Evolutionary conservation across 2,797 vertebrate species (phyloP).

Genomic region (Mus minutoides): DNA sequence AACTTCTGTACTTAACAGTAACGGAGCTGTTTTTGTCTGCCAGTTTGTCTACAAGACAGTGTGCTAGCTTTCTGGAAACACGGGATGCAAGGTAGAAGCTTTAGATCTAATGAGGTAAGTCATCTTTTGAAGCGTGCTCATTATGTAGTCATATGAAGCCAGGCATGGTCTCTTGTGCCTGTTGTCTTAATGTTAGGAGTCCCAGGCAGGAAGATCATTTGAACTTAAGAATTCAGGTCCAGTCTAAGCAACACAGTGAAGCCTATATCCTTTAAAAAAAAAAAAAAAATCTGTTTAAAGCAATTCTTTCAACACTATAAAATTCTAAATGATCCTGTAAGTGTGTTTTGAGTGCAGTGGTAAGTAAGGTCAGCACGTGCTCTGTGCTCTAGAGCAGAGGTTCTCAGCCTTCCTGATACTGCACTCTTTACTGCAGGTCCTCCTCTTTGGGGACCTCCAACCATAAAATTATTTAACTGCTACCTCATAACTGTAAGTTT

Average conservation of each 20-base stretch:
- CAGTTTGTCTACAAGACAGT: conserved; percentile 91
- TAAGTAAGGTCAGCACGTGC: not conserved
- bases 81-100: conserved; percentile 91
- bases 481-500: not conserved
- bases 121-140: not conserved
- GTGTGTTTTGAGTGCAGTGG: not conserved
- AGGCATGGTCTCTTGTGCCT: not conserved
- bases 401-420: not conserved
- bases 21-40: conserved; percentile 81
- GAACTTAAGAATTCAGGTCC: not conserved
- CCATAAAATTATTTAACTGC: not conserved
- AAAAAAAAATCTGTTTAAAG: not conserved
- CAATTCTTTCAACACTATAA: not conserved
- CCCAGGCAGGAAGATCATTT: not conserved
- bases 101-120: conserved; percentile 91
- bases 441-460: not conserved
- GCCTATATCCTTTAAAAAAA: not conserved
- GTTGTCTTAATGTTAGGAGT: not conserved
- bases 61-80: conserved; percentile 92
- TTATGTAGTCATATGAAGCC: not conserved
- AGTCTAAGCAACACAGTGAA: not conserved
- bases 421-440: not conserved
- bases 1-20: conserved; percentile 75
- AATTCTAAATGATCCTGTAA: not conserved
- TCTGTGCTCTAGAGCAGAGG: not conserved